phyloP scores from a whole-genome alignment of 2,113 vertebrate species.

The Pelmatolapia mariae region DNA sequence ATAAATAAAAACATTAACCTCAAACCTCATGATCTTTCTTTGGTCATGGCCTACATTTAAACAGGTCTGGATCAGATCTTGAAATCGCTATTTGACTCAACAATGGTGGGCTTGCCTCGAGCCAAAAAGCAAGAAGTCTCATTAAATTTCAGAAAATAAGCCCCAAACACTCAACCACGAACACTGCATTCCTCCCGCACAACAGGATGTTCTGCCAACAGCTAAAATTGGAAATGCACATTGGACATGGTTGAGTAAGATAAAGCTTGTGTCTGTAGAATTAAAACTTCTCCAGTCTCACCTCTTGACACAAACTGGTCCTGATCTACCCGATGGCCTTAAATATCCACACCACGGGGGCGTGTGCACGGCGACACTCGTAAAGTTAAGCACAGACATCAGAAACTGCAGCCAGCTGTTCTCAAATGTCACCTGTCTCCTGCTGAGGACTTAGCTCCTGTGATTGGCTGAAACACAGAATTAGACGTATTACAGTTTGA shows the following conservation, averaged over 20 bases:
- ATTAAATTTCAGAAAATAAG: conserved; percentile 10
- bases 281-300: neutral
- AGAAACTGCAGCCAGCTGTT: conserved; percentile 6
- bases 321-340: neutral
- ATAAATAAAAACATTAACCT: neutral
- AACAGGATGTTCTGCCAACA: neutral
- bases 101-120: neutral
- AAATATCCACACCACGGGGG: neutral
- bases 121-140: conserved; percentile 8
- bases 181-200: neutral
- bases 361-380: neutral
- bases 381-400: neutral
- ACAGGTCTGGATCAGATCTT: neutral
- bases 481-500: neutral
- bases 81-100: neutral
- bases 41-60: neutral
- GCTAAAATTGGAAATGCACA: neutral
- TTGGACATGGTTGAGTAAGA: neutral
- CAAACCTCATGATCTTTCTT: neutral
- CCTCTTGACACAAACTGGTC: neutral
- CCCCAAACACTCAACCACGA: neutral
- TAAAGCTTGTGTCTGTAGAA: neutral
- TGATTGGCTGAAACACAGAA: neutral
- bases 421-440: conserved; percentile 19
- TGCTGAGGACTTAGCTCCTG: neutral